Conservation (phyloP, 2,113 vertebrate genomes). For the Chlorocebus sabaeus region DNA sequence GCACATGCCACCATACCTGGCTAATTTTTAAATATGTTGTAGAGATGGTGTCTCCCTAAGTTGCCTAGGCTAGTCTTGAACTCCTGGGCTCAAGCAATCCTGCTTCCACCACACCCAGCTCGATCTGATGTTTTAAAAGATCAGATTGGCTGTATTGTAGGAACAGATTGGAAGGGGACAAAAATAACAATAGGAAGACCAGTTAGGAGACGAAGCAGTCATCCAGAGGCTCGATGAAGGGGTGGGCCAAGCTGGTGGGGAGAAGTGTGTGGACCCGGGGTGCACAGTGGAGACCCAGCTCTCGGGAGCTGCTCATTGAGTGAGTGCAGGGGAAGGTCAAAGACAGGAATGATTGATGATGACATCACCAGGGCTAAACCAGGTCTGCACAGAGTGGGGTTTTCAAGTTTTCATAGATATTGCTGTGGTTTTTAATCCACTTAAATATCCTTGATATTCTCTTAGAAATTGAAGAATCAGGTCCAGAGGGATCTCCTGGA, state of each 20-base stretch:
- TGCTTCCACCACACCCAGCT: neutral
- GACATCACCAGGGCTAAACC: neutral
- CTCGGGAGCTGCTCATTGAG: neutral
- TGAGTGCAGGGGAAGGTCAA: too few relatives aligned
- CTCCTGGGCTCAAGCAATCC: too few relatives aligned
- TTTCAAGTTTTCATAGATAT: neutral
- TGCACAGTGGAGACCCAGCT: accelerated
- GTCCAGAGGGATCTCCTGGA: neutral
- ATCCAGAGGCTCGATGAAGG: neutral
- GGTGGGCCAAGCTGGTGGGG: neutral
- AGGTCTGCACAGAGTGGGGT: neutral
- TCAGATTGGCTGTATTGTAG: neutral
- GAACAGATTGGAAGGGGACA: neutral
- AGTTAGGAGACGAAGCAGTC: neutral
- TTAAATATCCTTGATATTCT: neutral
- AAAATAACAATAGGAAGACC: neutral
- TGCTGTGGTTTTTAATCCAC: neutral
- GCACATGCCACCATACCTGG: too few relatives aligned
- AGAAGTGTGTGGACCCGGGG: accelerated
- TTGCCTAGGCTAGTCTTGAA: too few relatives aligned
- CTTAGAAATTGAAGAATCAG: neutral
- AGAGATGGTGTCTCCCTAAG: too few relatives aligned
- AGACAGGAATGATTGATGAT: neutral
- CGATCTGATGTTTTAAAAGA: neutral
- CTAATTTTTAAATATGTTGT: too few relatives aligned